Evolutionary conservation across 2,888 invertebrate genomes (phyloP).

Genomic region (Pyrochroa serraticornis): DNA sequence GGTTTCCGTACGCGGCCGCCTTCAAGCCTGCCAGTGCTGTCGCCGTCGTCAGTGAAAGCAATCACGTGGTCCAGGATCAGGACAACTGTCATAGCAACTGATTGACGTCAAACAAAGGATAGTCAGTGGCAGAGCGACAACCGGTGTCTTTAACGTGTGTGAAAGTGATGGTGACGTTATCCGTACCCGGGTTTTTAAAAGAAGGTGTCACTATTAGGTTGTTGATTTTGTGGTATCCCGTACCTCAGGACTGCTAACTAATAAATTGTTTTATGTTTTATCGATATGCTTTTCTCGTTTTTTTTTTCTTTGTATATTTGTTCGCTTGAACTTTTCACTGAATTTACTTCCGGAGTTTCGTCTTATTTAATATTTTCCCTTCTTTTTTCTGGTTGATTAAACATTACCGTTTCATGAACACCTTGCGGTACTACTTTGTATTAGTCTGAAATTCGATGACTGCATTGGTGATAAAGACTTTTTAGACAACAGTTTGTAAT

Average conservation of each 20-base stretch:
- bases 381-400: constrained; percentile 7
- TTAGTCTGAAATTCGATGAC: constrained; percentile 29
- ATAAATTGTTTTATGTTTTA: constrained; percentile 37
- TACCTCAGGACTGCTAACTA: constrained; percentile 39
- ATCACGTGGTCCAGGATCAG: constrained; percentile 48
- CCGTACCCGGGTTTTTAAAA: constrained; percentile 32
- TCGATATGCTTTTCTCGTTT: constrained; percentile 22
- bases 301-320: constrained; percentile 12
- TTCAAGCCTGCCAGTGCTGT: constrained; percentile 61
- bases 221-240: constrained; percentile 34
- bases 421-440: constrained; percentile 17
- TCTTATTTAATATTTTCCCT: constrained; percentile 16
- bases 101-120: constrained; percentile 35
- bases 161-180: constrained; percentile 29
- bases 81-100: constrained; percentile 54
- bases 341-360: constrained; percentile 8
- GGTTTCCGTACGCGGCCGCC: constrained; percentile 80
- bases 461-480: constrained; percentile 42
- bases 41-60: constrained; percentile 32
- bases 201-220: constrained; percentile 27
- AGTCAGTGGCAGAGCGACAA: constrained; percentile 30
- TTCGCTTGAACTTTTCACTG: constrained; percentile 16
- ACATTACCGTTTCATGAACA: constrained; percentile 8
- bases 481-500: constrained; percentile 39
- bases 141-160: constrained; percentile 37